These are phyloP conservation scores for human (Homo sapiens) DNA, from an alignment of 2,113 vertebrate species.

Conservation along the genomic window DNA sequence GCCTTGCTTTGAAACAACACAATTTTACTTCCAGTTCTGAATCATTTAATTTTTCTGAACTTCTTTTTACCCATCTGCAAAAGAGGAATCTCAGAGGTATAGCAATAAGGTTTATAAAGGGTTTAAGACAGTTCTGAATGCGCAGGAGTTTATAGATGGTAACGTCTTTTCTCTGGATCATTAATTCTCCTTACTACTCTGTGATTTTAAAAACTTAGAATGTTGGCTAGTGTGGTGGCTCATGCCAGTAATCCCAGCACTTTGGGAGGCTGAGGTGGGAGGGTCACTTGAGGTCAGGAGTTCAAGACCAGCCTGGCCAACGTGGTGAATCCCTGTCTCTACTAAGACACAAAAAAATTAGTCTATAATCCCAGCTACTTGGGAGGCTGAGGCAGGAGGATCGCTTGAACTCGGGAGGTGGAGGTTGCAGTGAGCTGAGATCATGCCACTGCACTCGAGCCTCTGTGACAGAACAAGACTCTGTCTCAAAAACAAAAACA, in stretches of 20 bases:
- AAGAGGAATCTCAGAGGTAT: neutral
- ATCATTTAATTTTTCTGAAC: neutral
- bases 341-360: neutral
- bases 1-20: too few species aligned
- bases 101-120: neutral
- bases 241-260: neutral
- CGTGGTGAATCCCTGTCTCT: neutral
- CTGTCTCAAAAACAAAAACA: neutral
- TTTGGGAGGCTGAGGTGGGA: neutral
- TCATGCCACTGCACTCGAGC: neutral
- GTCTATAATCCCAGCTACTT: neutral
- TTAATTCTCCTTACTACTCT: slow-evolving; percentile 1
- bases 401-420: neutral
- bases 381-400: neutral
- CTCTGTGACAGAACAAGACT: neutral
- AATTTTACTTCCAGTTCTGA: neutral
- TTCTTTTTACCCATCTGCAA: neutral
- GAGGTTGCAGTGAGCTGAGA: neutral
- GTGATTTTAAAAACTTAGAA: neutral
- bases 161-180: neutral
- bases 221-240: neutral
- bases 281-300: neutral
- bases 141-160: neutral
- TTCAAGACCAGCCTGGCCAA: neutral
- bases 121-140: neutral